Evolutionary conservation across 1,140 invertebrate species (phyloP).

Genomic region (Ruditapes philippinarum): DNA sequence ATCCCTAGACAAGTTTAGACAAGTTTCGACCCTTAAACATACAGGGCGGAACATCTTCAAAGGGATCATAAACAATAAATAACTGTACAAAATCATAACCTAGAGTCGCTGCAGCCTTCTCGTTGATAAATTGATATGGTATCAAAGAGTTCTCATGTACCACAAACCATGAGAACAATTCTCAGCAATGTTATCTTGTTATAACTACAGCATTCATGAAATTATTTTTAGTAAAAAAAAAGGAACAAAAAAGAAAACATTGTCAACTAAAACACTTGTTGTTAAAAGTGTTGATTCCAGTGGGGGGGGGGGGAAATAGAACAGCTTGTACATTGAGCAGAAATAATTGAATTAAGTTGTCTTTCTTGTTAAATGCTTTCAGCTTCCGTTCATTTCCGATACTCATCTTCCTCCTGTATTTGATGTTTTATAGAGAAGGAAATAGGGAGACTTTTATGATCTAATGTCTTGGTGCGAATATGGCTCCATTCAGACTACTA

Average conservation of each 20-base stretch:
- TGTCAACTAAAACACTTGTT: slow-evolving; percentile 45
- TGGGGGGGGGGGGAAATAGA: too few relatives aligned
- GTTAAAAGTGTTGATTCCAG: background rate
- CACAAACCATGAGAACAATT: background rate
- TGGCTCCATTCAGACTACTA: too few relatives aligned
- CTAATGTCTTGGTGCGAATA: too few relatives aligned
- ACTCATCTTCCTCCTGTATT: background rate
- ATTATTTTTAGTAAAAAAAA: too few relatives aligned
- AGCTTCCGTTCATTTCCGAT: background rate
- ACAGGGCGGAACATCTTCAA: slow-evolving; percentile 12
- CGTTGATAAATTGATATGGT: slow-evolving; percentile 13
- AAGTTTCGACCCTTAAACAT: too few relatives aligned
- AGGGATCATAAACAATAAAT: slow-evolving; percentile 50
- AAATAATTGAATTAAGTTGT: slow-evolving; percentile 21
- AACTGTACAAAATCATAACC: slow-evolving; percentile 52
- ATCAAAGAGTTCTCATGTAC: slow-evolving; percentile 32
- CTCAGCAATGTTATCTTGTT: slow-evolving; percentile 1
- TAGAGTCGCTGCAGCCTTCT: slow-evolving; percentile 10
- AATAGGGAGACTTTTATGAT: too few relatives aligned
- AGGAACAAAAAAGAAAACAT: too few relatives aligned
- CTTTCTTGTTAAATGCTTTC: background rate
- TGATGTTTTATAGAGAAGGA: background rate
- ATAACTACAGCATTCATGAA: background rate
- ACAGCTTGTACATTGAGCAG: background rate
- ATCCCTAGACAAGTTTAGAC: slow-evolving; percentile 37